Evolutionary conservation across 1,140 invertebrate genomes (phyloP).

Genomic region (Matsumurasca onukii): DNA sequence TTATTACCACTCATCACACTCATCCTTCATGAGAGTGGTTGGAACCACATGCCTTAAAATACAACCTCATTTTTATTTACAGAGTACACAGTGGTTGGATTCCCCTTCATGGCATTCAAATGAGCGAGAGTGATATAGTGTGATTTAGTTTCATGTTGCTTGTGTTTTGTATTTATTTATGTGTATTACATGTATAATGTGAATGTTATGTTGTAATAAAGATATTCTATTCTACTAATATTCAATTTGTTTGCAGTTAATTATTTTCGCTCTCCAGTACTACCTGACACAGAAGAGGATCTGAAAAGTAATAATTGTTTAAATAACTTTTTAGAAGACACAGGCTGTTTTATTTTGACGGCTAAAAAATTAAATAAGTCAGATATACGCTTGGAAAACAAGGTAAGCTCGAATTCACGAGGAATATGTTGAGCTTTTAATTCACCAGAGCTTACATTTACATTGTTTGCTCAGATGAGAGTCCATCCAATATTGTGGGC

Average conservation of each 20-base stretch:
- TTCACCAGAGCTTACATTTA: not conserved
- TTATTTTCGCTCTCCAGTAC: conserved; percentile 14
- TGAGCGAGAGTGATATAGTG: not conserved
- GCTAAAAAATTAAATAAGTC: not conserved
- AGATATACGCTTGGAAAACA: not conserved
- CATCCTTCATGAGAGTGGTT: too few species aligned
- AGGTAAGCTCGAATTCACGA: not conserved
- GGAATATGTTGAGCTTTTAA: not conserved
- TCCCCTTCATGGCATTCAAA: not conserved
- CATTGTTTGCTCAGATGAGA: not conserved
- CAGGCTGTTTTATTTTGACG: conserved; percentile 23
- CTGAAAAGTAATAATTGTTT: conserved; percentile 6
- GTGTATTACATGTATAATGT: not conserved
- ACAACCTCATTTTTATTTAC: too few species aligned
- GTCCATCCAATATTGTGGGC: not conserved
- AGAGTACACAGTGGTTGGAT: not conserved
- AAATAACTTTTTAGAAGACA: conserved; percentile 25
- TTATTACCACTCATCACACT: too few species aligned
- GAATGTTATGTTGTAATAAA: not conserved
- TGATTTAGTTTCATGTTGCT: not conserved
- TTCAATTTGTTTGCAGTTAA: conserved; percentile 3
- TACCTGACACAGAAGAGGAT: not conserved
- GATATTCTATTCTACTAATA: not conserved
- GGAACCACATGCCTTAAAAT: too few species aligned
- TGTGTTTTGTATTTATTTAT: not conserved